Evolutionary conservation across 2,113 vertebrate genomes (phyloP).

Genomic region (Proteles cristata): DNA sequence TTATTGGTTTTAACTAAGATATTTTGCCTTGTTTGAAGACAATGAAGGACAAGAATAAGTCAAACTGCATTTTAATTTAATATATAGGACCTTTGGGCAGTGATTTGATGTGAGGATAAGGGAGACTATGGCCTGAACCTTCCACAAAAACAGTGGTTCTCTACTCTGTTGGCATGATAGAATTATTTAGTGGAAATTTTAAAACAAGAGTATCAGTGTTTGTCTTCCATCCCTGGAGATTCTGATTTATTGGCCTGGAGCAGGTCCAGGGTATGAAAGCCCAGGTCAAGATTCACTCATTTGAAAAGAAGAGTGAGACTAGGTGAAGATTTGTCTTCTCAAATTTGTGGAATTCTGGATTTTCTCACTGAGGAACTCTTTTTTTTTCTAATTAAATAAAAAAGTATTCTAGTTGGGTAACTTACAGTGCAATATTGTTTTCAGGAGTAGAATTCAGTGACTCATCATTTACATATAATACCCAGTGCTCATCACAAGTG

Average conservation of each 20-base stretch:
- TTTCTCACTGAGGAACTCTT: background rate
- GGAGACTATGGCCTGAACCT: accelerated
- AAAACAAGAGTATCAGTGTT: background rate
- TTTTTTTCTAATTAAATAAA: too few relatives aligned
- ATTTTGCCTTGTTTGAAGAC: background rate
- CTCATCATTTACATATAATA: too few relatives aligned
- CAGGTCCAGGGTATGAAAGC: background rate
- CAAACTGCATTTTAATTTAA: too few relatives aligned
- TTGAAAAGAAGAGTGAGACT: background rate
- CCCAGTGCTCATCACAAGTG: too few relatives aligned
- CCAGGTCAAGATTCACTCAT: background rate
- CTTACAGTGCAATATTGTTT: too few relatives aligned
- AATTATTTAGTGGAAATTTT: background rate
- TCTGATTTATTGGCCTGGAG: background rate
- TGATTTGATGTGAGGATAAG: background rate
- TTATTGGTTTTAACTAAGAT: background rate
- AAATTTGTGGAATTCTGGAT: background rate
- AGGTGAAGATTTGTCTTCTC: background rate
- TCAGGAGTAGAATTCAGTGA: too few relatives aligned
- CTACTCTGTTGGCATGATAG: background rate
- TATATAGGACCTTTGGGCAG: background rate
- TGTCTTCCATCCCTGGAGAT: accelerated
- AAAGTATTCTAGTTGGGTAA: too few relatives aligned
- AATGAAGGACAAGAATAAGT: conserved; percentile 1
- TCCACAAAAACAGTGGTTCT: background rate